phyloP scores from a whole-genome alignment of 2,888 invertebrate genomes.

The Tetranychus truncatus region DNA sequence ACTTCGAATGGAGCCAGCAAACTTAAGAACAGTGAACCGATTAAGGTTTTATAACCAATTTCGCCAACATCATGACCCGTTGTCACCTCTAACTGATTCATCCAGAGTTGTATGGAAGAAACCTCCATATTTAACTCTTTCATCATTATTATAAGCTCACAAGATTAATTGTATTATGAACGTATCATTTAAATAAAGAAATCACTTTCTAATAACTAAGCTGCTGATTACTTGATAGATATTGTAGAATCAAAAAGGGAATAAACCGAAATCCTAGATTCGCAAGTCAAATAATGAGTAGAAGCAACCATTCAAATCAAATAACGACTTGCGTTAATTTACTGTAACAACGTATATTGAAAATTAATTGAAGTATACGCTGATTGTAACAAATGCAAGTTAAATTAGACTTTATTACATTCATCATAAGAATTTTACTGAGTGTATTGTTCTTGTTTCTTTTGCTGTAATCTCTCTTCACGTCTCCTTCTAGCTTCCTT shows the following conservation, averaged over 20 bases:
- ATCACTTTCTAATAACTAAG: no score
- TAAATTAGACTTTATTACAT: not conserved
- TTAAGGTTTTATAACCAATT: not conserved
- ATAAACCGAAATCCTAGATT: no score
- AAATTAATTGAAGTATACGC: no score
- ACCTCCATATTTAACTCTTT: not conserved
- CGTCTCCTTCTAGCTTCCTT: conserved; percentile 92
- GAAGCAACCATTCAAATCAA: no score
- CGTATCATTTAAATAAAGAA: not conserved
- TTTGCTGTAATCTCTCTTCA: conserved; percentile 52
- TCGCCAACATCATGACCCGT: not conserved
- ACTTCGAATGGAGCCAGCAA: not conserved
- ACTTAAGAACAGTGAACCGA: not conserved
- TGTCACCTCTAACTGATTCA: not conserved
- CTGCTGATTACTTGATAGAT: no score
- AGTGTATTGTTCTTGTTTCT: not conserved
- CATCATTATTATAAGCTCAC: not conserved
- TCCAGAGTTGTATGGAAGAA: not conserved
- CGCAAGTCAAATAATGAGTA: no score
- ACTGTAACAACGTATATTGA: no score
- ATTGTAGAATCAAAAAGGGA: no score
- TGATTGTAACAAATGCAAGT: no score
- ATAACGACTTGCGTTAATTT: no score
- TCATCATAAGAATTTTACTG: not conserved
- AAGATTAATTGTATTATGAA: not conserved